These are phyloP conservation scores for Poecilia picta DNA, from an alignment of 2,797 vertebrate genomes.

Conservation along the genomic window DNA sequence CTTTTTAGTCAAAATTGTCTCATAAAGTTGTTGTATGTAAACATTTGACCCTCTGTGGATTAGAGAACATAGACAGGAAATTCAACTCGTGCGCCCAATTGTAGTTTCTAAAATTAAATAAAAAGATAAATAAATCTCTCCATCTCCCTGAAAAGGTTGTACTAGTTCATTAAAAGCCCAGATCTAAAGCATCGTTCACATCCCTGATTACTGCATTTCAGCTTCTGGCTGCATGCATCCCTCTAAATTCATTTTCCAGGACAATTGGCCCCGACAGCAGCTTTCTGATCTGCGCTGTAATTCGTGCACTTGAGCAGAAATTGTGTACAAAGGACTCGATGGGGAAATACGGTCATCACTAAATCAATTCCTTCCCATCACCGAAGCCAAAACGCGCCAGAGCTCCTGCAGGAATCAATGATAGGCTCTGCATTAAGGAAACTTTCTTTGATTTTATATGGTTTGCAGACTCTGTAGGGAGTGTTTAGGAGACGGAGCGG, in stretches of 20 bases:
- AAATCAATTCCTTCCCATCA: conserved; percentile 40
- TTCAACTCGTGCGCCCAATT: not conserved
- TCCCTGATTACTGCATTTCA: not conserved
- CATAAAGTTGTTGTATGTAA: not conserved
- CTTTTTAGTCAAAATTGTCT: not conserved
- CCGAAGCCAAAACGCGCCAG: conserved; percentile 21
- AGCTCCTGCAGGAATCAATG: conserved; percentile 16
- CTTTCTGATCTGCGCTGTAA: not conserved
- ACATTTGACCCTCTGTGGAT: not conserved
- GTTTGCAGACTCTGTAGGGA: conserved; percentile 32
- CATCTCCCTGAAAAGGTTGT: not conserved
- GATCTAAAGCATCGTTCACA: not conserved
- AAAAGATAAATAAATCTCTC: not conserved
- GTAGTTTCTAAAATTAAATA: not conserved
- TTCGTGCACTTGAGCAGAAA: conserved; percentile 10
- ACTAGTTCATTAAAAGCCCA: not conserved
- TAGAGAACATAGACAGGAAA: not conserved
- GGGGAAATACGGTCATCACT: conserved; percentile 33
- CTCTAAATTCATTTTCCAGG: not conserved
- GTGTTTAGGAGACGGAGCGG: conserved; percentile 9
- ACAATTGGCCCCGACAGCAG: not conserved
- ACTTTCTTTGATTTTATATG: conserved; percentile 47
- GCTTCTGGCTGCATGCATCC: not conserved
- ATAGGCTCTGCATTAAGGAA: conserved; percentile 38
- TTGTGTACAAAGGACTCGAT: not conserved